Conservation (phyloP, 2,113 vertebrate species). For the Cygnus buccinator region DNA sequence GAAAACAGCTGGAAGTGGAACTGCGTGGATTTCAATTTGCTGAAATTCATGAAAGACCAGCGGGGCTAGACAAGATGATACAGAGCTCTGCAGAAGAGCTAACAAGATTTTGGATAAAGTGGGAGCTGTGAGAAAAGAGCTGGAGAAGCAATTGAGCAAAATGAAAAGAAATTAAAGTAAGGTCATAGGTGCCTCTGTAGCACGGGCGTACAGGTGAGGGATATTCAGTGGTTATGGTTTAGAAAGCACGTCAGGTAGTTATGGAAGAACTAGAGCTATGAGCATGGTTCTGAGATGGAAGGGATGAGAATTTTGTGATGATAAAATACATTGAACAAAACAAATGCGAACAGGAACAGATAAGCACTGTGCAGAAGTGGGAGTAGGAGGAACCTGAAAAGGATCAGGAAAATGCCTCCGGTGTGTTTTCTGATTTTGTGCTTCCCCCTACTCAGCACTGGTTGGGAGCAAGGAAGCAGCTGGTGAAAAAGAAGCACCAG, state of each 20-base stretch:
- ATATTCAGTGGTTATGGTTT: not conserved
- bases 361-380: not conserved
- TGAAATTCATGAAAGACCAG: not conserved
- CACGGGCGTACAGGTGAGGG: not conserved
- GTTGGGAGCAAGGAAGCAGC: not conserved
- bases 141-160: not conserved
- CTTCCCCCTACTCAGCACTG: not conserved
- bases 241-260: not conserved
- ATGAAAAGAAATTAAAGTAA: not conserved
- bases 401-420: not conserved
- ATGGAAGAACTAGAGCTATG: not conserved
- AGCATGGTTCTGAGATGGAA: not conserved
- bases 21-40: not conserved
- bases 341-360: not conserved
- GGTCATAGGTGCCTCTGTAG: not conserved
- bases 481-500: not conserved
- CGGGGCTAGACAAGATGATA: not conserved
- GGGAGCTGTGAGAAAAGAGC: not conserved
- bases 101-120: not conserved
- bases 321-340: not conserved
- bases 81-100: not conserved
- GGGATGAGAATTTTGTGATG: not conserved
- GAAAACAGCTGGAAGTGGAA: not conserved
- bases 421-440: too few relatives aligned
- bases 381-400: not conserved